Evolutionary conservation across 2,888 invertebrate genomes (phyloP).

Genomic region (Drosophila demipolita): DNA sequence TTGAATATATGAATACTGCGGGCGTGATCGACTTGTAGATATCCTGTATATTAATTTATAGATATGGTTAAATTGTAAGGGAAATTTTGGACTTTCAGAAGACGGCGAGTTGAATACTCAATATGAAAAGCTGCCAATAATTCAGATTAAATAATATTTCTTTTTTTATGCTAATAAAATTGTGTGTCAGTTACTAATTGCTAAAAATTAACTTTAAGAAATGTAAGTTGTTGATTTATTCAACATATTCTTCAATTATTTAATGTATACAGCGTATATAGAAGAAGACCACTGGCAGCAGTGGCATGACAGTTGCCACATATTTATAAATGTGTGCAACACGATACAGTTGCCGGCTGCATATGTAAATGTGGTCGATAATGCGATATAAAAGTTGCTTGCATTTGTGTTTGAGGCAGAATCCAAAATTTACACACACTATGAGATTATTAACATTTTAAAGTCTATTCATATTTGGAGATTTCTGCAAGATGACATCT

Average conservation of each 20-base stretch:
- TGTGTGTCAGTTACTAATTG: too few species aligned
- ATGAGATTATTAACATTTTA: conserved; percentile 50
- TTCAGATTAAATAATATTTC: neutral
- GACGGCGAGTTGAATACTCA: neutral
- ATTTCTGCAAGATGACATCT: conserved; percentile 10
- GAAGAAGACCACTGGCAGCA: conserved; percentile 20
- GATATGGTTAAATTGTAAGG: neutral
- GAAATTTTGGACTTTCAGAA: neutral
- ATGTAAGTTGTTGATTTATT: neutral
- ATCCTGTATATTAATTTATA: neutral
- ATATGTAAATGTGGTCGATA: conserved; percentile 50
- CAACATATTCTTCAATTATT: neutral
- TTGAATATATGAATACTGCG: too few species aligned
- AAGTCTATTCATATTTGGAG: conserved; percentile 6
- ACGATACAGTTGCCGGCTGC: conserved; percentile 8
- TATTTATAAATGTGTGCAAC: conserved; percentile 13
- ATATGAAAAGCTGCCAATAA: neutral
- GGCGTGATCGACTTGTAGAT: neutral
- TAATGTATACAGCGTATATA: neutral
- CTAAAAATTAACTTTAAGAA: neutral
- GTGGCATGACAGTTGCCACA: conserved; percentile 23
- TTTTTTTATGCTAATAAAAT: neutral
- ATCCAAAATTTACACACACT: conserved; percentile 41
- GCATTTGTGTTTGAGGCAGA: conserved; percentile 22
- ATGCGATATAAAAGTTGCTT: conserved; percentile 43